These are phyloP conservation scores for Miltochrista miniata DNA, from an alignment of 2,888 invertebrate genomes.

Conservation along the genomic window DNA sequence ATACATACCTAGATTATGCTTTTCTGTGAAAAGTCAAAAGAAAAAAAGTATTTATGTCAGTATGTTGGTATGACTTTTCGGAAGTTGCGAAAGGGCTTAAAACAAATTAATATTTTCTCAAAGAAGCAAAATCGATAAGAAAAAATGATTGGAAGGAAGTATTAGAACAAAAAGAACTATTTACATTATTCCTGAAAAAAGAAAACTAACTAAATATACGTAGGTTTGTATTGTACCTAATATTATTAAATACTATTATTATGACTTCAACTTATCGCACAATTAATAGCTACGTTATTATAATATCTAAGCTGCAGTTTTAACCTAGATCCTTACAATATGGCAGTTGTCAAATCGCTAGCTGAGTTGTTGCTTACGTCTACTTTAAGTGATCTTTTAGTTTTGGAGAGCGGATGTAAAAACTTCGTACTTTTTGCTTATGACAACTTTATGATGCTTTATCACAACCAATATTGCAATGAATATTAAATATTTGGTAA, in stretches of 20 bases:
- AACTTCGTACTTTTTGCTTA: slow-evolving; percentile 40
- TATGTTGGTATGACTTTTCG: too few relatives aligned
- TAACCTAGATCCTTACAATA: slow-evolving; percentile 76
- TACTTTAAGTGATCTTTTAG: slow-evolving; percentile 56
- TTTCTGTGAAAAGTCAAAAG: slow-evolving; percentile 11
- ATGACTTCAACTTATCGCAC: slow-evolving; percentile 80
- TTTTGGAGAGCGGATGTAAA: slow-evolving; percentile 53
- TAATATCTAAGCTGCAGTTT: slow-evolving; percentile 59
- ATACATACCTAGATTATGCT: slow-evolving; percentile 16
- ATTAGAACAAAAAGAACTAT: slow-evolving; percentile 17
- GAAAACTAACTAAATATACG: slow-evolving; percentile 37
- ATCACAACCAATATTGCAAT: slow-evolving; percentile 82
- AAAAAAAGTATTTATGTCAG: background rate
- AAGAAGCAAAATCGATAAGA: background rate
- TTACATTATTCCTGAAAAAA: slow-evolving; percentile 30
- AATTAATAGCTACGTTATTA: slow-evolving; percentile 44
- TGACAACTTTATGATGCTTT: slow-evolving; percentile 69
- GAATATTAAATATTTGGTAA: slow-evolving; percentile 73
- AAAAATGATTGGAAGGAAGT: slow-evolving; percentile 4
- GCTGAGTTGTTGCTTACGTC: slow-evolving; percentile 71
- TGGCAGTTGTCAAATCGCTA: slow-evolving; percentile 83
- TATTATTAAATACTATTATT: slow-evolving; percentile 79
- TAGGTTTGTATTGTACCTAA: slow-evolving; percentile 67
- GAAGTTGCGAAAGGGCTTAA: background rate
- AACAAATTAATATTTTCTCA: background rate